Base-by-base conservation (phyloP, 2,888 invertebrate genomes). In the Hirtodrosophila confusa region DNA sequence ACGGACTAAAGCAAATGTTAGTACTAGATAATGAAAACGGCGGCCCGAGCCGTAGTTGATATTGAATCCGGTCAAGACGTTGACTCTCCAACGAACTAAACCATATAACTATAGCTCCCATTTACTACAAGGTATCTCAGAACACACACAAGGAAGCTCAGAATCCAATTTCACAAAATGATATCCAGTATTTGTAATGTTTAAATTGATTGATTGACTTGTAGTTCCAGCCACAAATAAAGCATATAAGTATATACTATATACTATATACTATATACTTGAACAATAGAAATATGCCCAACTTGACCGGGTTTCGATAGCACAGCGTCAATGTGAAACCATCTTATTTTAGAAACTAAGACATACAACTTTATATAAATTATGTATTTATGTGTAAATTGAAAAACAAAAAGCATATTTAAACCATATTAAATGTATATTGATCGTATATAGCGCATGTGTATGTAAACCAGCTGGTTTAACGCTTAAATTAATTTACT, bases 401-500 rank as follows among this genome's bases (percentile, higher is more conserved):
- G n/a, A 54, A 33, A 35, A 37, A 53, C 11, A 11, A 40, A 27
- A 66, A 47, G 17, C 49, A 61, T 58, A 57, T 51, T 44, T 55
- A 50, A 27, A 24, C 40, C 69, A 65, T 72, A 51, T 43, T 41
- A 37, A 74, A 56, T 73, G 69, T 73, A 64, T 56, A 73, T 64
- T 64, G 49, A 54, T 60, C 58, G 58, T 73, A 71, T 55, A 57
- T 69, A 64, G 73, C 69, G 62, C 75, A 66, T 72, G 62, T 78
- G 68, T 78, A 67, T 76, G 66, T 74, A 45, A 69, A 37, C 57
- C 69, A 31, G 51, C 40, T 33, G 64, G 69, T 51, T 76, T 66
- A 78, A 70, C 73, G 82, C 82, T 82, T 82, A 72, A 78, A 31
- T 51, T 69, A 67, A 60, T 49, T 71, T 65, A 78, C 70, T 80